Base-by-base conservation (phyloP, 2,113 vertebrate genomes). In the Hassar affinis region DNA sequence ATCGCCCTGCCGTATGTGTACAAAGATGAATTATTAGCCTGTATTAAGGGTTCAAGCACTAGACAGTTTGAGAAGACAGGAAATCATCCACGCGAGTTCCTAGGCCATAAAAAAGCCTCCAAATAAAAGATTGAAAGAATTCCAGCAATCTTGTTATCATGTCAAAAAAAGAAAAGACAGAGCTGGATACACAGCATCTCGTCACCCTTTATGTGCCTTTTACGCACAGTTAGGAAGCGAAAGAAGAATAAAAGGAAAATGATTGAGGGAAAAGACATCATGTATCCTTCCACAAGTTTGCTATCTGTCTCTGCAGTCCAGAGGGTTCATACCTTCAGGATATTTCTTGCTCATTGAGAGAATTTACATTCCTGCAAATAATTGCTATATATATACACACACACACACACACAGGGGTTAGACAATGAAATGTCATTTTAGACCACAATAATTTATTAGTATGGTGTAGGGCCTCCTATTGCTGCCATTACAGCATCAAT, bases 131-230 rank as follows among this genome's bases (percentile, higher is more conserved):
- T 64, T 47, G 57, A 47, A 47, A 33, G 25, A 79, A 79, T 45
- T 17, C 49, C n/a, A 27, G 57, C 77, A 61, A 64, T 64, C 59
- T 62, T 64, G 78, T 79, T 79, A 79, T 62, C 78, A 30, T 49
- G 59, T 49, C 78, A 79, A 20, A 78, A 47, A n/a, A 25, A 15
- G 51, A 18, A 64, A 79, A 62, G 78, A 64, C 18, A 51, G 42
- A 62, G 57, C 78, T 11, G 57, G 61, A 45, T 18, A 49, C 61
- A 35, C 18, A 47, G 59, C n/a, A 12, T 30, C 47, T 51, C 33
- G 45, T 64, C 47, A 25, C 17, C 45, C 27, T 35, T 80, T 62
- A 51, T 54, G n/a, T 68, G 61, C 45, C 27, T 49, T 49, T 79
- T 30, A 62, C 51, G 78, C 47, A 52, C 61, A 35, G 74, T 38